phyloP scores from a whole-genome alignment of 2,797 vertebrate genomes.

The Simalia tracyae region DNA sequence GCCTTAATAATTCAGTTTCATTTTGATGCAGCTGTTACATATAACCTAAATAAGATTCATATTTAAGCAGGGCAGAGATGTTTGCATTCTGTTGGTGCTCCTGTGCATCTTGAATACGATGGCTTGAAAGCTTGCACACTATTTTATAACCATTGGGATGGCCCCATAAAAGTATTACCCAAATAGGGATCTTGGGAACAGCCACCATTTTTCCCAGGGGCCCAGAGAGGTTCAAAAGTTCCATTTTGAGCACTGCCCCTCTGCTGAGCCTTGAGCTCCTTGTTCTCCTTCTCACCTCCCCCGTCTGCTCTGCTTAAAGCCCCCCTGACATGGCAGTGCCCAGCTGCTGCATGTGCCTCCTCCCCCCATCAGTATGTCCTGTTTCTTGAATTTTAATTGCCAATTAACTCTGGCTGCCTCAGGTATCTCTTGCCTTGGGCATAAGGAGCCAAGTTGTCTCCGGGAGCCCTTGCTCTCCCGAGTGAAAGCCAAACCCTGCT shows the following conservation, averaged over 20 bases:
- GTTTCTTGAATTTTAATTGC: neutral
- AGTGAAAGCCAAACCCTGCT: neutral
- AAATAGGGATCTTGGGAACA: neutral
- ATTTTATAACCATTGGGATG: neutral
- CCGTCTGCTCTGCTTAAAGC: neutral
- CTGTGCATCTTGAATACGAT: neutral
- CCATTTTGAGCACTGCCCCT: neutral
- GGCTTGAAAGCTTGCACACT: neutral
- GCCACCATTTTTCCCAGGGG: neutral
- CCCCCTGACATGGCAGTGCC: neutral
- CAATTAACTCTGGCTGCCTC: neutral
- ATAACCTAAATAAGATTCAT: constrained; percentile 37
- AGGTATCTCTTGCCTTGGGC: neutral
- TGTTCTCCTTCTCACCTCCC: neutral
- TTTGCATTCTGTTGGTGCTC: neutral
- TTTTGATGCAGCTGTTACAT: constrained; percentile 65
- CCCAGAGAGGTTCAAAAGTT: neutral
- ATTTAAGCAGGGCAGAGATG: accelerated
- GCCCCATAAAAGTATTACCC: neutral
- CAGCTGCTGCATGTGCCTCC: neutral
- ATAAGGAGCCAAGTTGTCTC: too few species aligned
- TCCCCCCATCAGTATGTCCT: neutral
- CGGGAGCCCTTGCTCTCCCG: neutral
- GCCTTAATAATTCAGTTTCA: constrained; percentile 74
- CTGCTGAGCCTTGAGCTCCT: neutral